phyloP scores from a whole-genome alignment of 2,113 vertebrate species.

The Pluvialis apricaria region DNA sequence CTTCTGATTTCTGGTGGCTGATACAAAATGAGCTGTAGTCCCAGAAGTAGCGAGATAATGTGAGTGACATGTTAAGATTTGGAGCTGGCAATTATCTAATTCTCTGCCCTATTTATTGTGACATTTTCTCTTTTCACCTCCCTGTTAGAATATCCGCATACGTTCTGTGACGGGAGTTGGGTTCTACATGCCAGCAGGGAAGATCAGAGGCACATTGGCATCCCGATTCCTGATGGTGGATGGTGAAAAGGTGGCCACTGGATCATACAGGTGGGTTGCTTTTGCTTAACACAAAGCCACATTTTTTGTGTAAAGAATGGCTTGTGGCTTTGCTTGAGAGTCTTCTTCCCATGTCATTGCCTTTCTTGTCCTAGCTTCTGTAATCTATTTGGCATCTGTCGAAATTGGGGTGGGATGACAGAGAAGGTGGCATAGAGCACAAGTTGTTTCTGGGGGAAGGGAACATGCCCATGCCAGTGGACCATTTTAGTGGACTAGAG shows the following conservation, averaged over 20 bases:
- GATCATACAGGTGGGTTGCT: constrained; percentile 84
- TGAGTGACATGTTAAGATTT: constrained; percentile 5
- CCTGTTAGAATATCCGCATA: constrained; percentile 83
- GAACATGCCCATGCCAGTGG: neutral
- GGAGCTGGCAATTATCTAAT: constrained; percentile 15
- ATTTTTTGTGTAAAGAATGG: neutral
- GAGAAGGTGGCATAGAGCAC: neutral
- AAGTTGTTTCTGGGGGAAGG: neutral
- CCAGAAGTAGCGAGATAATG: neutral
- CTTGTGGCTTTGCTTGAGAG: neutral
- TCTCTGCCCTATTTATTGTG: constrained; percentile 16
- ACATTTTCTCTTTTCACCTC: constrained; percentile 30
- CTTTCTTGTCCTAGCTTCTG: neutral
- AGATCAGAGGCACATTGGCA: constrained; percentile 81
- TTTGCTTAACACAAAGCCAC: neutral
- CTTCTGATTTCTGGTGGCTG: constrained; percentile 3
- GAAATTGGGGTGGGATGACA: neutral
- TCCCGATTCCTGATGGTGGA: constrained; percentile 93
- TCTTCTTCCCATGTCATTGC: neutral
- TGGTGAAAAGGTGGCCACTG: constrained; percentile 91
- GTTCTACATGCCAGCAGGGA: constrained; percentile 82
- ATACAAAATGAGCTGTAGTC: neutral
- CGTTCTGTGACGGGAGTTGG: constrained; percentile 84
- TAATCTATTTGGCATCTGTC: neutral
- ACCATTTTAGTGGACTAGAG: neutral